Base-by-base conservation (phyloP, 2,888 invertebrate species). In the Andrena dorsata region DNA sequence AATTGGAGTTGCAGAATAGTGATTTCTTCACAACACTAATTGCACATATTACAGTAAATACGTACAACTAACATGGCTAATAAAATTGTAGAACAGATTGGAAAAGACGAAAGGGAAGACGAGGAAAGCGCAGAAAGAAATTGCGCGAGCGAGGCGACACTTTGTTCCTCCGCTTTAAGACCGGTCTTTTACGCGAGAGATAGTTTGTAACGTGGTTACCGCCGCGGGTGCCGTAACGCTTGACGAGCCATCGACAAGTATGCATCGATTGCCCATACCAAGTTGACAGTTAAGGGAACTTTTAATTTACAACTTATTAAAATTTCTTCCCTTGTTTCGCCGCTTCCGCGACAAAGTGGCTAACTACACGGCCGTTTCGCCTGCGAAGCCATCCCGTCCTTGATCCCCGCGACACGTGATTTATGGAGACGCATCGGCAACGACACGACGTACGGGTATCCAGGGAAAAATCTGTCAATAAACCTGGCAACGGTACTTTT, bases 301-400 rank as follows among this genome's bases (percentile, higher is more conserved):
- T 90, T 89, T 89, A 90, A 91, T 91, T 92, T 90, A 92, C 81
- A 90, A 89, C 86, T 90, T 90, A 90, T 90, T 89, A 91, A 89
- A 91, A 85, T 87, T 86, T 87, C 74, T 78, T 73, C 58, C 35
- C 68, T 65, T 58, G 63, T 72, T 73, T 64, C 83, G 70, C 77
- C 60, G 70, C 80, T 77, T 64, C 69, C 53, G 49, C 26, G 35
- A 47, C 30, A n/a, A 66, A 64, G 41, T 84, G 73, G 78, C 86
- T 86, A 84, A 82, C 83, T 80, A 77, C 76, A 68, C 82, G 72
- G 65, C 65, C 85, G 80, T 85, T 53, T 80, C 74, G 73, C 66
- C 68, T 66, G 61, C 78, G 71, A 47, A 53, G 65, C 60, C 80
- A 77, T 77, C 83, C 85, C 85, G 88, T 90, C 86, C 88, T 87